Conservation (phyloP, 1,140 invertebrate genomes). For the Glomeris maerens region DNA sequence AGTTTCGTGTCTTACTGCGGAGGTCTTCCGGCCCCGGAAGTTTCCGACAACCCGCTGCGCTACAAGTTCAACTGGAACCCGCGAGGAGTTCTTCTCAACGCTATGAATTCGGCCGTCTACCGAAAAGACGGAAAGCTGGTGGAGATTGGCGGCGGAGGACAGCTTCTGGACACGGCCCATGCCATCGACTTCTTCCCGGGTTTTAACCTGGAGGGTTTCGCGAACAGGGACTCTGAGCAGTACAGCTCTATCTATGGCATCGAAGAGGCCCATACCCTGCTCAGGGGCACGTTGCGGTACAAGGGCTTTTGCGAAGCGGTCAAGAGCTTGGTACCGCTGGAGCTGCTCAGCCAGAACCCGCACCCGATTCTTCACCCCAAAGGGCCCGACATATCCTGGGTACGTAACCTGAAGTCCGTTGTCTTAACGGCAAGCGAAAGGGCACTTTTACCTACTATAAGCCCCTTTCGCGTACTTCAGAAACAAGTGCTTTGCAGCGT, state of each 20-base stretch:
- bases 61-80: constrained; percentile 99
- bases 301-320: constrained; percentile 81
- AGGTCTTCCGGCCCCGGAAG: constrained; percentile 86
- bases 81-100: constrained; percentile 74
- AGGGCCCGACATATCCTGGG: constrained; percentile 94
- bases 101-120: constrained; percentile 74
- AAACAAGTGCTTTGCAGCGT: constrained; percentile 73
- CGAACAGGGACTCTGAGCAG: constrained; percentile 84
- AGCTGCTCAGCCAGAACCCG: constrained; percentile 69
- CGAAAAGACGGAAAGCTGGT: constrained; percentile 72
- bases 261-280: constrained; percentile 65
- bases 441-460: no score
- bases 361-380: constrained; percentile 80
- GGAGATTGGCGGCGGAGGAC: constrained; percentile 76
- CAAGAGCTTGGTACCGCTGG: constrained; percentile 66
- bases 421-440: no score
- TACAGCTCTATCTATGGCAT: constrained; percentile 81
- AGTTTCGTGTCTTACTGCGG: constrained; percentile 97
- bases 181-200: constrained; percentile 84
- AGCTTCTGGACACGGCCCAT: constrained; percentile 60
- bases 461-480: constrained; percentile 31
- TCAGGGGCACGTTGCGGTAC: constrained; percentile 83
- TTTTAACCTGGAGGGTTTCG: constrained; percentile 90
- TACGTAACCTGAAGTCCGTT: no score
- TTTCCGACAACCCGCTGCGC: constrained; percentile 78